phyloP scores from a whole-genome alignment of 1,140 invertebrate genomes.

The Aphaenogaster ashmeadi region DNA sequence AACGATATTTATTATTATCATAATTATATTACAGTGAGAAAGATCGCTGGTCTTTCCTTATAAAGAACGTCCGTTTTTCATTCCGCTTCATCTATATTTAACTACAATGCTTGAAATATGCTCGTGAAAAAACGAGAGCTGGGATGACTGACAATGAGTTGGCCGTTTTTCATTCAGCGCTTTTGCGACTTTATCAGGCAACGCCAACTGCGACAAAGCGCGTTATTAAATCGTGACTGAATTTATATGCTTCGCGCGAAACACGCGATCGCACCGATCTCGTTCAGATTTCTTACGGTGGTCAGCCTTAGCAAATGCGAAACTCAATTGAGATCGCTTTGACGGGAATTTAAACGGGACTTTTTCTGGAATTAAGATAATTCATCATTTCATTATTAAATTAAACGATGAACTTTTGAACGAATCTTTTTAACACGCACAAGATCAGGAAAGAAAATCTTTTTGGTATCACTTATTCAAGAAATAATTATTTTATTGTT shows the following conservation, averaged over 20 bases:
- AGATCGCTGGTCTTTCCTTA: background rate
- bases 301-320: background rate
- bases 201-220: slow-evolving; percentile 29
- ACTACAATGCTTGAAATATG: slow-evolving; percentile 40
- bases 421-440: background rate
- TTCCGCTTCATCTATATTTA: slow-evolving; percentile 35
- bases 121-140: slow-evolving; percentile 35
- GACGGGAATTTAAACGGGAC: background rate
- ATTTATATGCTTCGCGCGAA: slow-evolving; percentile 21
- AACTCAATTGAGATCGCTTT: background rate
- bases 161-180: slow-evolving; percentile 46
- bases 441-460: background rate
- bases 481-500: background rate
- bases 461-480: background rate
- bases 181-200: slow-evolving; percentile 43
- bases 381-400: background rate
- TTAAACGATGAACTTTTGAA: background rate
- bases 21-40: background rate
- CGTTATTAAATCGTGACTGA: slow-evolving; percentile 51
- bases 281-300: background rate
- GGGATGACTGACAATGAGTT: slow-evolving; percentile 45
- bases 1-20: background rate
- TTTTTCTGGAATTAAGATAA: background rate
- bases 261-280: slow-evolving; percentile 19
- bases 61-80: background rate